Conservation (phyloP, 2,888 invertebrate species). For the Ennomos fuscantarius region DNA sequence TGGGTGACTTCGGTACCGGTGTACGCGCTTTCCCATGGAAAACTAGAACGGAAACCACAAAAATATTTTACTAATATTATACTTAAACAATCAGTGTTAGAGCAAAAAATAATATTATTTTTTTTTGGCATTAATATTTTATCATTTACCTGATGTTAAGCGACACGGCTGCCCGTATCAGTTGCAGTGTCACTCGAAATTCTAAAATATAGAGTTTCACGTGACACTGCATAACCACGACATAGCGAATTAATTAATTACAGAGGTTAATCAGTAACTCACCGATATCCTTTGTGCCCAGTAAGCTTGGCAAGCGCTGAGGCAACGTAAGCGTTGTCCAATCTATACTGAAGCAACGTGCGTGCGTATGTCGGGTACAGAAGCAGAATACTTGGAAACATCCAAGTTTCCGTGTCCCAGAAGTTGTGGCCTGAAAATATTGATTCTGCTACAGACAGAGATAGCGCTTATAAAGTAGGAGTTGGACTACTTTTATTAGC, state of each 20-base stretch:
- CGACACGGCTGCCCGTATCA: too few species aligned
- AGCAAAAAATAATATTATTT: too few species aligned
- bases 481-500: too few species aligned
- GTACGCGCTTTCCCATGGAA: conserved; percentile 87
- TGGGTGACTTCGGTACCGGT: conserved; percentile 86
- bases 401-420: conserved; percentile 88
- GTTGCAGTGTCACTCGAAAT: too few species aligned
- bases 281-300: conserved; percentile 85
- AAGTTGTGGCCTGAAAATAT: conserved; percentile 83
- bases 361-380: conserved; percentile 79
- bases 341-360: conserved; percentile 80
- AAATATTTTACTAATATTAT: not conserved
- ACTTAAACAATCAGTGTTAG: too few species aligned
- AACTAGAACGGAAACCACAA: conserved; percentile 57
- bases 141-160: too few species aligned
- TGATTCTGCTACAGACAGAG: too few species aligned
- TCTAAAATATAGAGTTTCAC: too few species aligned
- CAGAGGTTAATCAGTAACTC: conserved; percentile 19
- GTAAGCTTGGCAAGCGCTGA: conserved; percentile 76
- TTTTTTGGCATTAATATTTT: too few species aligned
- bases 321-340: conserved; percentile 78
- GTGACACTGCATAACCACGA: too few species aligned
- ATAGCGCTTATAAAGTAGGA: too few species aligned
- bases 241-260: too few species aligned
- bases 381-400: conserved; percentile 83